Evolutionary conservation across 1,140 invertebrate species (phyloP), one percentile per base, ranked within the genome.

Genomic region (Nymphalis io): DNA sequence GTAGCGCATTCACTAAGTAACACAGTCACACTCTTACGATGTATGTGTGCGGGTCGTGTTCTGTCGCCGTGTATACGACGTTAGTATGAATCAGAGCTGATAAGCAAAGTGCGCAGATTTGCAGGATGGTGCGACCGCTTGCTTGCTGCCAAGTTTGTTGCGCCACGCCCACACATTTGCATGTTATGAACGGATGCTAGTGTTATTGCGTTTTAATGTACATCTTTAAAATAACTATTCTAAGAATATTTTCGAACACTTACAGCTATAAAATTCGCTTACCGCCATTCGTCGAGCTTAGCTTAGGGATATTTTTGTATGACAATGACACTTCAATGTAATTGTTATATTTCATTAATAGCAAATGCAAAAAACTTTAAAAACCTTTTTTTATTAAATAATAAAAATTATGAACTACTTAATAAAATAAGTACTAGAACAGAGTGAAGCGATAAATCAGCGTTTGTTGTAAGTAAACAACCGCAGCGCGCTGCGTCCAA

Each of bases 41-140:
- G 68, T 75, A 58, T 76, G 63, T 82, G 73, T 61, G 66, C 44
- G 68, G 53, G 67, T 70, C 59, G 60, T 75, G 60, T 80, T 16
- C 20, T 44, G 71, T 76, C 72, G 65, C 73, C 75, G 72, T 83
- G 72, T 83, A 60, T 82, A 79, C 75, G 68, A 80, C 74, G 76
- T 74, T 76, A 78, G 78, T 84, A 89, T 89, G 88, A 90, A 90
- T 89, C 86, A 87, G 76, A 76, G 79, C 86, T 88, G 84, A 90
- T 90, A 90, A 89, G 88, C 85, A 73, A 75, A 76, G 80, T 70
- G 79, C 75, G 74, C 83, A 89, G 83, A 90, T 90, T 88, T 87
- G 82, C 83, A 80, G 81, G 84, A 85, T 85, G 79, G 80, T 71
- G 76, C 78, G 72, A 78, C 79, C 78, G 80, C 79, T 71, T 72